Conservation (phyloP, 2,113 vertebrate genomes). For the Todiramphus saurophagus region DNA sequence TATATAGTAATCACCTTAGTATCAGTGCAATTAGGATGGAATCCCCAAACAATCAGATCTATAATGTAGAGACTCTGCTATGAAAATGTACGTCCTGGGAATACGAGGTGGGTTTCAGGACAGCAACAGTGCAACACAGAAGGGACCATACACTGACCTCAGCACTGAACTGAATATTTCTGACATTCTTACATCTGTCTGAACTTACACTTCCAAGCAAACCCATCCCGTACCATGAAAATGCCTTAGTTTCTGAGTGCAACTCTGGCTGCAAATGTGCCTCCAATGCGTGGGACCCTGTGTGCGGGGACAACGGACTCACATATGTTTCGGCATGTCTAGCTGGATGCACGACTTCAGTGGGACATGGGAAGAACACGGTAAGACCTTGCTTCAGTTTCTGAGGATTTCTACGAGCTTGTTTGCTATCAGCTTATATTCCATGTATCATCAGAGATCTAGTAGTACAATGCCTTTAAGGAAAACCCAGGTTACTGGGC, state of each 20-base stretch:
- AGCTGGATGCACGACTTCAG: slow-evolving; percentile 81
- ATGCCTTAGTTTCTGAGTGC: slow-evolving; percentile 77
- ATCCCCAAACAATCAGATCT: not conserved
- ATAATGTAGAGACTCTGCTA: not conserved
- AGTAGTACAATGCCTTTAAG: not conserved
- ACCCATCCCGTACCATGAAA: slow-evolving; percentile 26
- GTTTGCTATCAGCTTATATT: not conserved
- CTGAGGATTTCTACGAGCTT: not conserved
- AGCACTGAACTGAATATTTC: not conserved
- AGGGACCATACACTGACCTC: not conserved
- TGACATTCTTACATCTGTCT: not conserved
- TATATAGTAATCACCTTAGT: not conserved
- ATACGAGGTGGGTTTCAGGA: not conserved
- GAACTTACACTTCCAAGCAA: slow-evolving; percentile 64
- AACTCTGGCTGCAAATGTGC: slow-evolving; percentile 86
- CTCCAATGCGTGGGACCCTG: slow-evolving; percentile 85
- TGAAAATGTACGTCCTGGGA: not conserved
- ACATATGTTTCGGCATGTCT: slow-evolving; percentile 87
- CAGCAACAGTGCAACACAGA: not conserved
- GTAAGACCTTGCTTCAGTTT: slow-evolving; percentile 66
- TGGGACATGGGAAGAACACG: slow-evolving; percentile 70
- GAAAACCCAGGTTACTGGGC: not conserved
- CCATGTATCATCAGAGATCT: not conserved
- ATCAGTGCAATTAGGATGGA: not conserved
- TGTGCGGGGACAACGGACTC: slow-evolving; percentile 86